These are phyloP conservation scores for Erinaceus europaeus DNA, from an alignment of 2,113 vertebrate species.

Conservation along the genomic window DNA sequence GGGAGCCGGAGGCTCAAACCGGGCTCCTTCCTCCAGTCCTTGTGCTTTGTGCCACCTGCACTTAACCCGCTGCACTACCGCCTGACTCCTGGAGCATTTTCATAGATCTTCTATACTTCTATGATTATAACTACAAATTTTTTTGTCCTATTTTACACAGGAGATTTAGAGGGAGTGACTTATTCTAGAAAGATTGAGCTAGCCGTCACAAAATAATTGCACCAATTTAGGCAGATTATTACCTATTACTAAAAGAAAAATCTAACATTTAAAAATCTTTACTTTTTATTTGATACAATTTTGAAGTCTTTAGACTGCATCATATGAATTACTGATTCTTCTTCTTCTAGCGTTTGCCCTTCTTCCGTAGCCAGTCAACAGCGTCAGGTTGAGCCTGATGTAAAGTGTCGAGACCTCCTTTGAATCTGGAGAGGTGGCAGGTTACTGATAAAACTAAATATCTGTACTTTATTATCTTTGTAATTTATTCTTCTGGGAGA, in stretches of 20 bases:
- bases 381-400: no score
- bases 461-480: not conserved
- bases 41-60: no score
- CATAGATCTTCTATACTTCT: not conserved
- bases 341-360: no score
- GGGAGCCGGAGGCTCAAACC: no score
- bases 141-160: not conserved
- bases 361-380: no score
- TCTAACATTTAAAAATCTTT: not conserved
- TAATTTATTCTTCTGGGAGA: not conserved
- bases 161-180: not conserved
- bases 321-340: no score
- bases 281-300: not conserved
- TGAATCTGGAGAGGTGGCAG: no score
- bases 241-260: not conserved
- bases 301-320: not conserved
- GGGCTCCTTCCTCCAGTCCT: no score
- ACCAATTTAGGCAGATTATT: conserved; percentile 12
- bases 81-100: no score
- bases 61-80: no score
- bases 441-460: not conserved
- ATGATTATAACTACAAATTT: not conserved
- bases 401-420: no score
- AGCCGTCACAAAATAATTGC: not conserved
- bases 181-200: not conserved